Percentiles rank a stretch among this genome's conserved stretches.
Evolutionary conservation across 1,140 invertebrate species (phyloP).

Genomic region (Druon quercuslanigerum): DNA sequence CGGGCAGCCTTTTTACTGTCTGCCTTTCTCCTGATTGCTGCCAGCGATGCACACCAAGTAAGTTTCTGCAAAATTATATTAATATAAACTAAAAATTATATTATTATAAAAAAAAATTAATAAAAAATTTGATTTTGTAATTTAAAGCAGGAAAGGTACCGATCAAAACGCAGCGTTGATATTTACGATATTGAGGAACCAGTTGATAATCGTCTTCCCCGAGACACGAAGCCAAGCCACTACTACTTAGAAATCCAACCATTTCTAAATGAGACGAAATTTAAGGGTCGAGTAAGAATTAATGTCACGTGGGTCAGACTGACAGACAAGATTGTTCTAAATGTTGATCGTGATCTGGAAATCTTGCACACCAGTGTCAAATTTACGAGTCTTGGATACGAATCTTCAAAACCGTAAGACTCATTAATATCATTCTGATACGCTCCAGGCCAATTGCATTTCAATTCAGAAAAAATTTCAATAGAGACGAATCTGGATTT

Average conservation of each 20-base stretch:
- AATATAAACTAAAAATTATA: too few relatives aligned
- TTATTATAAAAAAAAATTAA: neutral
- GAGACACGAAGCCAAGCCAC: conserved; percentile 77
- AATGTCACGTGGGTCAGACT: conserved; percentile 77
- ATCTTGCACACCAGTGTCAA: conserved; percentile 67
- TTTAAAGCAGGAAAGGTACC: conserved; percentile 4
- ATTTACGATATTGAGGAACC: conserved; percentile 58
- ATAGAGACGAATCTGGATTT: too few relatives aligned
- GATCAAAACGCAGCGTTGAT: conserved; percentile 59
- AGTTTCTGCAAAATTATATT: neutral
- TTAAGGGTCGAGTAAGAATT: conserved; percentile 79
- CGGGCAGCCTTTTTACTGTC: conserved; percentile 25
- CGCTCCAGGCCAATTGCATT: too few relatives aligned
- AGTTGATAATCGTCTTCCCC: conserved; percentile 72
- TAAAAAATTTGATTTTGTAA: neutral
- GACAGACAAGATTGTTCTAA: conserved; percentile 78
- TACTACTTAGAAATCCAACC: conserved; percentile 81
- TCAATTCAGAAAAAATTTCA: too few relatives aligned
- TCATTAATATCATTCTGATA: neutral
- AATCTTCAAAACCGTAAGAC: neutral
- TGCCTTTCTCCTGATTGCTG: neutral
- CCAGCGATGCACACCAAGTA: neutral
- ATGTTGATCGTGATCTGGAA: conserved; percentile 78
- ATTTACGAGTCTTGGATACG: conserved; percentile 53
- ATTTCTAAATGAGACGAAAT: conserved; percentile 76